phyloP scores from a whole-genome alignment of 2,888 invertebrate genomes.

The Salpingus planirostris region DNA sequence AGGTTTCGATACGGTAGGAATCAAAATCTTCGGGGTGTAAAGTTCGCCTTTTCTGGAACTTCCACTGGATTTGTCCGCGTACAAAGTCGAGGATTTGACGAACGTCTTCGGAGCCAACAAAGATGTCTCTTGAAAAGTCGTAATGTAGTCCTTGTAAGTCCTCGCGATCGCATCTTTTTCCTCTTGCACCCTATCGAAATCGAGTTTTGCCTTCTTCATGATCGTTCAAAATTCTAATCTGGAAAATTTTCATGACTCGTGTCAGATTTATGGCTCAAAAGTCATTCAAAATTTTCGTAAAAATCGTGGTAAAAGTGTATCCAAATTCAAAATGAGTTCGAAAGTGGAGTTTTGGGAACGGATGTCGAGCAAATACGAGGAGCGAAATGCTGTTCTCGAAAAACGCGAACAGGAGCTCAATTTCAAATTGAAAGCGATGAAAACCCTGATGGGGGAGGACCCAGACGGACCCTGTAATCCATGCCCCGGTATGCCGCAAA shows the following conservation, averaged over 20 bases:
- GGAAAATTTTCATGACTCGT: too few relatives aligned
- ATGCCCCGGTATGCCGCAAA: too few relatives aligned
- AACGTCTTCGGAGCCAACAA: conserved; percentile 48
- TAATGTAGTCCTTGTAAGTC: conserved; percentile 92
- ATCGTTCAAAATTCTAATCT: conserved; percentile 1
- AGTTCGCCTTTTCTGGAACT: conserved; percentile 68
- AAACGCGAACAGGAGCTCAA: conserved; percentile 13
- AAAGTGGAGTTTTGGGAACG: conserved; percentile 12
- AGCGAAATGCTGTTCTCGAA: conserved; percentile 10
- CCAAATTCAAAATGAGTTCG: too few relatives aligned
- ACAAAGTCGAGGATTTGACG: conserved; percentile 83
- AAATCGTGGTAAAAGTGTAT: too few relatives aligned
- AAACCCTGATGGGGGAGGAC: conserved; percentile 6
- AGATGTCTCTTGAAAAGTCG: conserved; percentile 70
- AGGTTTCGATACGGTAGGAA: conserved; percentile 35
- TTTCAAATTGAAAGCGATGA: conserved; percentile 13
- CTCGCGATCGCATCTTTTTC: conserved; percentile 82
- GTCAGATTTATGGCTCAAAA: too few relatives aligned
- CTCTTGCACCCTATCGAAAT: conserved; percentile 49
- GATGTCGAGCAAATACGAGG: conserved; percentile 12
- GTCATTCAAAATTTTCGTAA: too few relatives aligned
- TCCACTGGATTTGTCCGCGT: conserved; percentile 77
- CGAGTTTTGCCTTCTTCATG: not conserved
- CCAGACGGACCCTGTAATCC: not conserved
- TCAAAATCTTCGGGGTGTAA: conserved; percentile 79